Evolutionary conservation across 2,888 invertebrate genomes (phyloP).

Genomic region (Creontiades dilutus): DNA sequence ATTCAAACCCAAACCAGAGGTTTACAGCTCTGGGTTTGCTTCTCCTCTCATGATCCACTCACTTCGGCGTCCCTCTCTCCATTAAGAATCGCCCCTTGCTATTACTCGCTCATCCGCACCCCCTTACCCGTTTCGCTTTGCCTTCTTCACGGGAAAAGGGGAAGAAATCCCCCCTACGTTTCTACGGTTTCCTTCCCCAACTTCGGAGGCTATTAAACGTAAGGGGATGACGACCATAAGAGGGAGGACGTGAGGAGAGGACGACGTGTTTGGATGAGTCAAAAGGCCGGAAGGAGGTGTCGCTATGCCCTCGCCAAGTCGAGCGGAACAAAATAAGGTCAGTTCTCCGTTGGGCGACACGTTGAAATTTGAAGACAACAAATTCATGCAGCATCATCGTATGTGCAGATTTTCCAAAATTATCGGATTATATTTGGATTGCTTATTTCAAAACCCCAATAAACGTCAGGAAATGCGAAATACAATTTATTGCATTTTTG

Average conservation of each 20-base stretch:
- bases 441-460: too few species aligned
- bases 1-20: too few species aligned
- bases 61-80: slow-evolving; percentile 8
- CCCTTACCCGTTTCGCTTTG: neutral
- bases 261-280: slow-evolving; percentile 40
- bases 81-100: too few species aligned
- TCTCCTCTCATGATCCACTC: slow-evolving; percentile 25
- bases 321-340: slow-evolving; percentile 23
- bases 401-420: too few species aligned
- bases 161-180: neutral
- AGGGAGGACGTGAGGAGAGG: neutral
- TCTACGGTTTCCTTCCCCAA: neutral
- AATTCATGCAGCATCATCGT: neutral
- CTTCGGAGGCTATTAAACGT: slow-evolving; percentile 27
- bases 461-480: too few species aligned
- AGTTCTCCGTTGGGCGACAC: neutral
- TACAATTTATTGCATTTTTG: too few species aligned
- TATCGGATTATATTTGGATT: too few species aligned
- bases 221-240: neutral
- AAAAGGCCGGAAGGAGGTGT: slow-evolving; percentile 43
- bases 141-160: neutral
- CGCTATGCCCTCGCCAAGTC: neutral
- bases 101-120: neutral
- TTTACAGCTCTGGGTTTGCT: slow-evolving; percentile 2
- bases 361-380: neutral